A percentile compares a stretch with the other conserved stretches of the same genome.
These are phyloP conservation scores for Rhinella marina DNA, from an alignment of 2,797 vertebrate genomes.

Conservation along the genomic window DNA sequence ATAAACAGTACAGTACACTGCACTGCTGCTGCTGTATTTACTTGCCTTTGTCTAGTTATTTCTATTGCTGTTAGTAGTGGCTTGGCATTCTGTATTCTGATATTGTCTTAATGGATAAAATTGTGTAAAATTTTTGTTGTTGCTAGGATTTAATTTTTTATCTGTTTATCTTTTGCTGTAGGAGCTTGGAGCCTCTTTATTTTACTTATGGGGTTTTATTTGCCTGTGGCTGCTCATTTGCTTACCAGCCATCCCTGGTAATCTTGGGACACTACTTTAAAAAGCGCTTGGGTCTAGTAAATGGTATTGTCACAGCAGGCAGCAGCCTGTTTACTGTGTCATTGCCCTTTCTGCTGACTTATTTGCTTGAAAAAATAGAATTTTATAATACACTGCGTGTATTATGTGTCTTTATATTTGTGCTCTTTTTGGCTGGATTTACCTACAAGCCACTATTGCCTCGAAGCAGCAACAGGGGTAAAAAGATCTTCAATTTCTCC, in stretches of 20 bases:
- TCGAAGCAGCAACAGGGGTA: constrained; percentile 66
- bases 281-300: constrained; percentile 92
- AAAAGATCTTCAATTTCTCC: constrained; percentile 85
- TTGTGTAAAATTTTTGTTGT: background rate
- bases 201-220: constrained; percentile 94
- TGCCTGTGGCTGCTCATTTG: constrained; percentile 92
- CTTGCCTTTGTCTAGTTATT: background rate
- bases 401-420: constrained; percentile 85
- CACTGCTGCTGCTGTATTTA: background rate
- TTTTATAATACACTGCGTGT: constrained; percentile 82
- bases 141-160: background rate
- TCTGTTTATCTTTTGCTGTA: constrained; percentile 65
- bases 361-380: constrained; percentile 71
- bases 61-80: background rate
- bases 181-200: constrained; percentile 87
- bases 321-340: constrained; percentile 92
- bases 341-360: constrained; percentile 82
- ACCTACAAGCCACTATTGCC: constrained; percentile 86
- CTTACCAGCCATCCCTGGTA: constrained; percentile 95
- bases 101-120: background rate
- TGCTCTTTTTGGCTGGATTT: constrained; percentile 89
- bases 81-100: background rate
- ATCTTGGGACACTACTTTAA: constrained; percentile 97
- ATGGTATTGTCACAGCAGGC: constrained; percentile 94
- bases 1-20: too few relatives aligned